Base-by-base conservation (phyloP, 2,113 vertebrate species). In the Chaetodon auriga region DNA sequence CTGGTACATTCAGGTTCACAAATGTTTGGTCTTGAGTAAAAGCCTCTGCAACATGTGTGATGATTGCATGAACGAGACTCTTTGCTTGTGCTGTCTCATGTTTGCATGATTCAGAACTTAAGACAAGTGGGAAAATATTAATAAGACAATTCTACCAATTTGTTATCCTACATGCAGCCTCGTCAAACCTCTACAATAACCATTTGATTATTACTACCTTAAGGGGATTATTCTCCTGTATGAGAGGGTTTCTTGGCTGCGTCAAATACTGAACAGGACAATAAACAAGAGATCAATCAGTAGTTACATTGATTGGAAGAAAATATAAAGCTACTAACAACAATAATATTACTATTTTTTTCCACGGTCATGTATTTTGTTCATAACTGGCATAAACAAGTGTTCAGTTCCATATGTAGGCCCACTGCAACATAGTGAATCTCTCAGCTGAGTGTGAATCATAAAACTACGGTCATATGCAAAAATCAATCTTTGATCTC, bases 291-390 rank as follows among this genome's bases (percentile, higher is more conserved):
- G 74, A 81, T 90, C 48, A 84, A 90, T 93, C 90, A 92, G 92
- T 93, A 93, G 93, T 93, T 93, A 92, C 87, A 94, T 87, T 91
- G 92, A 95, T 90, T 91, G 87, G 70, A 85, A 89, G 68, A 75
- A 92, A 87, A 81, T 79, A 89, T 87, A 87, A 85, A 92, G 80
- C 75, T 84, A 87, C 81, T 87, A 87, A 90, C 77, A 85, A 87
- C 74, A 88, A 87, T 76, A 88, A 82, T 80, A 88, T 78, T 70
- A 88, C 79, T 88, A 87, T 83, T 36, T 82, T 89, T 88, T 57
- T 15, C 60, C 14, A 45, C 35, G 15, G 23, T 69, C 23, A 18
- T 84, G 62, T 80, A 64, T 84, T 90, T 90, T 87, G 75, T 80
- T 89, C 75, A 51, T 83, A 73, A 84, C 58, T 78, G 83, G 64